Evolutionary conservation across 92 coral and sea anemone species (phyloP), one percentile per base, ranked within the genome.

Genomic region (Umimayanthus kanabou): DNA sequence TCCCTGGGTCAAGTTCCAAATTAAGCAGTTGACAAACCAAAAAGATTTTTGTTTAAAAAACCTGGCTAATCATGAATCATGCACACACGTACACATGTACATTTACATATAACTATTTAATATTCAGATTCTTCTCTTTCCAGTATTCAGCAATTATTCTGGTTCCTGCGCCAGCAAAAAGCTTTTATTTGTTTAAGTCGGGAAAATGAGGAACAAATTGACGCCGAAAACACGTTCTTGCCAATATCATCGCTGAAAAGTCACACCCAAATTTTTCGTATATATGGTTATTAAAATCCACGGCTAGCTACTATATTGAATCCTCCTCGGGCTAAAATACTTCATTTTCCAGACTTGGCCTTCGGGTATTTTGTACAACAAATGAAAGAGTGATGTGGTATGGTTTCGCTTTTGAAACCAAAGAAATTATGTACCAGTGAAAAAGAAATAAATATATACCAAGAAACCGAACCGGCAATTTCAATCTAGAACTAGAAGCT

Each of bases 1-100:
- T 61, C n/a, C 69, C 69, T 22, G 69, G 69, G 69, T 61, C 69
- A 61, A 61, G 69, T 23, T 61, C 69, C 69, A 30, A 80, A 80
- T 80, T 10, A 30, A 80, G 71, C 55, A 80, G 14, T 15, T 30
- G 69, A 29, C 18, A 55, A 80, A 80, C 61, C 18, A 55, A 61
- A 61, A 61, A 23, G 26, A 18, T 61, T 61, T 23, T 61, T 13
- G 25, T 23, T 61, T 20, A 18, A 61, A 61, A 13, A 61, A 61
- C 4, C 69, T 61, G 69, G 69, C 69, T 61, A 61, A 20, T 61
- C 69, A 61, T 61, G 20, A 61, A 61, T 61, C 69, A 57, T 55
- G 61, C 20, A 80, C 39, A 16, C 71, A 14, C 42, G 22, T 29
- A 53, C 6, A 50, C 33, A 50, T 66, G 37, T 30, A 28, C 39